Evolutionary conservation across 2,113 vertebrate genomes (phyloP), one percentile per base, ranked within the genome.

Genomic region (Zeus faber): DNA sequence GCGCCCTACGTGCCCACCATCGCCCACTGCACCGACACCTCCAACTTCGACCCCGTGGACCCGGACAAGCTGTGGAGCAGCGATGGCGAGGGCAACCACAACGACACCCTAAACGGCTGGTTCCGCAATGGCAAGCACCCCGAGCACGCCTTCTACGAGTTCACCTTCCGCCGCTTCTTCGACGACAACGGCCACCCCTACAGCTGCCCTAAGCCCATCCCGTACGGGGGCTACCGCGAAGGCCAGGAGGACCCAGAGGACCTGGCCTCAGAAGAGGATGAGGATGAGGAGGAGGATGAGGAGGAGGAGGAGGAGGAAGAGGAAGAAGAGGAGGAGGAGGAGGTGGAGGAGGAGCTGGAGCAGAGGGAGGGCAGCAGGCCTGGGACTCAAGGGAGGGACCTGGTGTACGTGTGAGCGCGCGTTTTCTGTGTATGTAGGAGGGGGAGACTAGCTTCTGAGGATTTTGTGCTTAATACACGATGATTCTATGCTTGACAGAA

Each of bases 111-210:
- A 4, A 94, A 91, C 0, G 84, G 91, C 65, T 97, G 94, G 97
- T 97, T 97, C 81, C 94, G 94, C 79, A 95, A 97, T 4, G 96
- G 96, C 51, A 96, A 98, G 64, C 96, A 98, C 78, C 96, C 96
- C 3, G 96, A 98, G 43, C 96, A 98, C 63, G 97, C 96, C 67
- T 98, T 98, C 75, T 98, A 98, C 72, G 96, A 99, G 76, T 98
- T 99, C 80, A 98, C 96, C 50, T 98, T 98, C 85, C 91, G 97
- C 23, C 94, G 97, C 64, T 99, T 98, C 91, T 99, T 99, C 49
- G 97, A 99, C 70, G 95, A 98, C 80, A 98, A 98, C 70, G 96
- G 97, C 13, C 95, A 99, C 70, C 97, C 96, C 0, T 97, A 98
- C 87, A 98, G 94, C 89, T 95, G 93, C 72, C 96, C 96, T 67